Evolutionary conservation across 1,140 invertebrate species (phyloP), one percentile per base, ranked within the genome.

Genomic region (Tribolium madens): DNA sequence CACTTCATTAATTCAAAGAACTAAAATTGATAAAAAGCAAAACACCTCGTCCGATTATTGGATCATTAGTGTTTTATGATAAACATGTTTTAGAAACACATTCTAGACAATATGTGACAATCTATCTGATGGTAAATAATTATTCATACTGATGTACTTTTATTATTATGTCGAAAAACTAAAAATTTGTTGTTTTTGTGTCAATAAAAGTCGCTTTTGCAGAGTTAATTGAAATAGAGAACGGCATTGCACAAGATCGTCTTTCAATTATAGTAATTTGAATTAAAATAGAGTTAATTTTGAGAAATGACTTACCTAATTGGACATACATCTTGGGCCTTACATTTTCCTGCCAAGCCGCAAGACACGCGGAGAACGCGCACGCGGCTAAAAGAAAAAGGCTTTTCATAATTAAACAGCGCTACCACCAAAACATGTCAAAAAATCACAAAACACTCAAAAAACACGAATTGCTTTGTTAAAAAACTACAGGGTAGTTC

Each of bases 261-360:
- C 9, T 57, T 57, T 57, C 5, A 3, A 1, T 18, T 21, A 5
- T 53, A 2, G 14, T 57, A 21, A 42, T 42, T 57, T n/a, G 15
- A n/a, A 21, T 2, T 26, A 10, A 57, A 52, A 14, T 14, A 3
- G n/a, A 15, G 5, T 14, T 15, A 52, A 14, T 13, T 52, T 26
- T 9, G 26, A 33, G 3, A 36, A 64, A n/a, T 33, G 18, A 92
- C 93, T 92, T 86, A 95, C 93, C 93, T 90, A 94, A 89, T 90
- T 94, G 92, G 85, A 94, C 93, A 89, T 92, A 94, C 90, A 94
- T 93, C 90, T 94, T 95, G 82, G 93, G 93, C 87, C 93, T 90
- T 86, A 94, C 91, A 87, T 95, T 95, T 87, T 94, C 93, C 91
- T 95, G 93, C 93, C 93, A 94, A 81, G 92, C 91, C 17, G 80